Percentiles rank a stretch among this genome's conserved stretches.
Conservation (phyloP, 2,888 invertebrate genomes). For the Drosophila prolongata region DNA sequence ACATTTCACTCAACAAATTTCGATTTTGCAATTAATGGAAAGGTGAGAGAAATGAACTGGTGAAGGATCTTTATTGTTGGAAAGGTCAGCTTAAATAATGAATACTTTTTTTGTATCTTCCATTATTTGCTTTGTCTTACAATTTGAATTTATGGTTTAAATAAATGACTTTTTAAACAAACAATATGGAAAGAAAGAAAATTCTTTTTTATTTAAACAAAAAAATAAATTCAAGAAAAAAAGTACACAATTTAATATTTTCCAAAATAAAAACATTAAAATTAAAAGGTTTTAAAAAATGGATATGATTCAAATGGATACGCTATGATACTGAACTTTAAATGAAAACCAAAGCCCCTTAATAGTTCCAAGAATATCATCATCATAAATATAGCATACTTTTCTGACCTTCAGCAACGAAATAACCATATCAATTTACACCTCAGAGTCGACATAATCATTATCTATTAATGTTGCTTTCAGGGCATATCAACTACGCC, state of each 20-base stretch:
- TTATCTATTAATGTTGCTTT: conserved; percentile 35
- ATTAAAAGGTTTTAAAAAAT: too few species aligned
- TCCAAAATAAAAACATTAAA: too few species aligned
- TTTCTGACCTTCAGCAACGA: conserved; percentile 20
- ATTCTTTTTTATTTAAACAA: too few species aligned
- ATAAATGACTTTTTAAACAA: too few species aligned
- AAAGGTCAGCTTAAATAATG: conserved; percentile 3
- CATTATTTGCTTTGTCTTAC: background rate
- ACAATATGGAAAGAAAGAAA: too few species aligned
- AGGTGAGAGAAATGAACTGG: conserved; percentile 27
- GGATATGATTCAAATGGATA: too few species aligned
- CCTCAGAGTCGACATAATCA: conserved; percentile 17
- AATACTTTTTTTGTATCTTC: background rate
- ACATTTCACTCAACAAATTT: conserved; percentile 45
- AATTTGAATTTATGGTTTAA: background rate
- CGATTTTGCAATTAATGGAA: conserved; percentile 1
- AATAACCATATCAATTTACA: conserved; percentile 36
- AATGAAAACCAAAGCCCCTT: too few species aligned
- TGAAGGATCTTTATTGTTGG: background rate
- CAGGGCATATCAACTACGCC: conserved; percentile 31
- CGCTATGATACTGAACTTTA: too few species aligned
- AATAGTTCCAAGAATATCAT: too few species aligned
- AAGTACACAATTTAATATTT: too few species aligned
- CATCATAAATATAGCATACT: conserved; percentile 35
- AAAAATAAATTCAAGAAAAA: too few species aligned